These are phyloP conservation scores for Peromyscus aztecus DNA, from an alignment of 2,797 vertebrate species.

Conservation along the genomic window DNA sequence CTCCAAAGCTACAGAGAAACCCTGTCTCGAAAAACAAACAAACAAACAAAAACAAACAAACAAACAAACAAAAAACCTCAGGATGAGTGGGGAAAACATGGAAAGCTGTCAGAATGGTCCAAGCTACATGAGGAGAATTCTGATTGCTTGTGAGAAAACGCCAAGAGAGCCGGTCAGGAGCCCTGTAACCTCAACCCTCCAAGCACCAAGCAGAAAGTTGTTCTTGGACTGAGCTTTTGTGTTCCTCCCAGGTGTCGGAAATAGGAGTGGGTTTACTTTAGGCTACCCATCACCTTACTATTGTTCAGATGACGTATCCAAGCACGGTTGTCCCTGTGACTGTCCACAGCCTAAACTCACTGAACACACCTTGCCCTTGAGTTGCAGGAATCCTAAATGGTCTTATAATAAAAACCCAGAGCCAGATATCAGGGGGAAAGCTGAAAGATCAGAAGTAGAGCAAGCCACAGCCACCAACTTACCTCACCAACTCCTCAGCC, in stretches of 20 bases:
- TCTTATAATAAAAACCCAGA: too few relatives aligned
- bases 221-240: neutral
- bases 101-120: neutral
- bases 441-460: too few relatives aligned
- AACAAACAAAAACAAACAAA: too few relatives aligned
- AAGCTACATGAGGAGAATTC: neutral
- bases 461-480: too few relatives aligned
- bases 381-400: too few relatives aligned
- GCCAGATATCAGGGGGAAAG: too few relatives aligned
- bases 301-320: neutral
- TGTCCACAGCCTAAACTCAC: neutral
- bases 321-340: neutral
- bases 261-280: neutral
- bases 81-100: neutral
- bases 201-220: neutral
- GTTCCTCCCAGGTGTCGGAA: neutral
- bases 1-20: too few relatives aligned
- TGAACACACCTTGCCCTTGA: neutral
- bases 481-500: too few relatives aligned
- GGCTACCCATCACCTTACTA: neutral
- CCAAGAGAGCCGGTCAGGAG: neutral
- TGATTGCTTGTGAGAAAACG: neutral
- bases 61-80: too few relatives aligned
- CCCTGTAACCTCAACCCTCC: neutral
- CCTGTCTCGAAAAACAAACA: too few relatives aligned